Evolutionary conservation across 2,113 vertebrate species (phyloP).

Genomic region (Esox niger): DNA sequence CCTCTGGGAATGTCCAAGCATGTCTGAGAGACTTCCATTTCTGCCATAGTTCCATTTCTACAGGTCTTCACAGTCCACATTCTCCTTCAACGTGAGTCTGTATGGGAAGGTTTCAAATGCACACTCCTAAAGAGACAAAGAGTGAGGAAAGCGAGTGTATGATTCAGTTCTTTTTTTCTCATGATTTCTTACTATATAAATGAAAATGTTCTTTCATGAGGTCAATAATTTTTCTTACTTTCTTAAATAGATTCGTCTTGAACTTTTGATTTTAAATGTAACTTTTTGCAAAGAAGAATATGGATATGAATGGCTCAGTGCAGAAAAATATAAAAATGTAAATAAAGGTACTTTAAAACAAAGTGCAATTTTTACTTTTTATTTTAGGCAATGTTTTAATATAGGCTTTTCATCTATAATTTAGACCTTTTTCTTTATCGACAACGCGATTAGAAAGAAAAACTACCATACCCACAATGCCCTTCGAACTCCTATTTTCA

Average conservation of each 20-base stretch:
- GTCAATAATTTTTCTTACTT: background rate
- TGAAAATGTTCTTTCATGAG: background rate
- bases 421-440: background rate
- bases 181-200: background rate
- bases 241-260: background rate
- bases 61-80: too few relatives aligned
- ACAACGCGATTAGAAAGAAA: background rate
- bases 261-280: background rate
- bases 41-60: too few relatives aligned
- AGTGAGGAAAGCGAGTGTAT: too few relatives aligned
- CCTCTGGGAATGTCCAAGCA: conserved; percentile 52
- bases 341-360: background rate
- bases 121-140: too few relatives aligned
- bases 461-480: conserved; percentile 49
- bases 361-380: too few relatives aligned
- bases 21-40: conserved; percentile 26
- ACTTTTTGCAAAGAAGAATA: too few relatives aligned
- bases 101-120: too few relatives aligned
- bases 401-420: background rate
- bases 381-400: too few relatives aligned
- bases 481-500: background rate
- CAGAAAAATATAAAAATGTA: too few relatives aligned
- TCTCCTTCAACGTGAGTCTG: too few relatives aligned
- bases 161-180: background rate
- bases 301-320: too few relatives aligned